Evolutionary conservation across 2,888 invertebrate genomes (phyloP).

Genomic region (Uropetala carovei): DNA sequence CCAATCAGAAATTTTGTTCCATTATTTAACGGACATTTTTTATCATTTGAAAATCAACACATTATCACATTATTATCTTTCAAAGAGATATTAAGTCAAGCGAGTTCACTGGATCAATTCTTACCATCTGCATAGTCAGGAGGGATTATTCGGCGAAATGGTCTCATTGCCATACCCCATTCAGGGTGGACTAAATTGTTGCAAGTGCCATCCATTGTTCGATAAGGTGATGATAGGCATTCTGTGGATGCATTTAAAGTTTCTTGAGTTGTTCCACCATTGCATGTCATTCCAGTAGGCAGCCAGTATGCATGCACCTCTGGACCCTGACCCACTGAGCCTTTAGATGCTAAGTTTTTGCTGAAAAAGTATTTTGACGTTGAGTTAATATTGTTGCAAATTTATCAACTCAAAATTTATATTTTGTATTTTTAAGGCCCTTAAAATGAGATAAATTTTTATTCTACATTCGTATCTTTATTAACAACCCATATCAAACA

Average conservation of each 20-base stretch:
- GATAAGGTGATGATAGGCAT: slow-evolving; percentile 75
- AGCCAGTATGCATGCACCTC: slow-evolving; percentile 54
- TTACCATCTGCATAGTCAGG: slow-evolving; percentile 88
- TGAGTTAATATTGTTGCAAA: neutral
- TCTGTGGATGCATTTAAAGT: slow-evolving; percentile 42
- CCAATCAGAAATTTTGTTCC: neutral
- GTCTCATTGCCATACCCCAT: slow-evolving; percentile 85
- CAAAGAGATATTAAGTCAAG: neutral
- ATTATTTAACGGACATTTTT: neutral
- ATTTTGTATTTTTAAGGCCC: too few species aligned
- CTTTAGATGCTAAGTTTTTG: neutral
- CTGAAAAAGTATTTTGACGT: neutral
- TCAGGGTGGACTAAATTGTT: slow-evolving; percentile 83
- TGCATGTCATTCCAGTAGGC: slow-evolving; percentile 54
- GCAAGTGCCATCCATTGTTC: slow-evolving; percentile 85
- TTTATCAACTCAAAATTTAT: too few species aligned
- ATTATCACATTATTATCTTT: neutral
- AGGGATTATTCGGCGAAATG: slow-evolving; percentile 84
- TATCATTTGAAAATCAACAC: too few species aligned
- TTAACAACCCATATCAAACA: too few species aligned
- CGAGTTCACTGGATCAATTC: slow-evolving; percentile 66
- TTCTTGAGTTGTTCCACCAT: neutral
- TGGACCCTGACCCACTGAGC: slow-evolving; percentile 43
- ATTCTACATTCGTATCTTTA: too few species aligned
- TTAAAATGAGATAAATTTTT: too few species aligned